Evolutionary conservation across 92 coral and sea anemone genomes (phyloP).

Genomic region (Pocillopora grandis): DNA sequence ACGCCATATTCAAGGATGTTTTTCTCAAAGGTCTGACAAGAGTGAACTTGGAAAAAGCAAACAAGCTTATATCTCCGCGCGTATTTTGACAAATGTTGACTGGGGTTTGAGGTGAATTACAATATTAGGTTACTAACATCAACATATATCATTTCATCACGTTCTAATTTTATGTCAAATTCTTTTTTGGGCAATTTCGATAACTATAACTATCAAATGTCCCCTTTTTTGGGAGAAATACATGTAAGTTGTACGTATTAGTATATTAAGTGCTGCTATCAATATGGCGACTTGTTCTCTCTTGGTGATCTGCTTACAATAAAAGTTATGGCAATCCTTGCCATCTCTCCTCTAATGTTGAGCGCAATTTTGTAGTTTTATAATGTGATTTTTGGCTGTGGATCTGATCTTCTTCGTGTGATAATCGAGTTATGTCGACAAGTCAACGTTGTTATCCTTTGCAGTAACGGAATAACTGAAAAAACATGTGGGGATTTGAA

Average conservation of each 20-base stretch:
- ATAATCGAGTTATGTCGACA: background rate
- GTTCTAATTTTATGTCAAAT: background rate
- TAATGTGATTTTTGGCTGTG: background rate
- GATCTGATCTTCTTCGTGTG: slow-evolving; percentile 8
- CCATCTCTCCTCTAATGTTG: background rate
- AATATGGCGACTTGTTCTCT: background rate
- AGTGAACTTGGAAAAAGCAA: no score
- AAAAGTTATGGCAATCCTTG: background rate
- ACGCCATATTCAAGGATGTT: no score
- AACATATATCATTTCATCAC: slow-evolving; percentile 16
- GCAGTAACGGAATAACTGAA: slow-evolving; percentile 25
- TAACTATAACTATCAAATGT: background rate
- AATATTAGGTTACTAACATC: slow-evolving; percentile 1
- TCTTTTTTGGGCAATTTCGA: background rate
- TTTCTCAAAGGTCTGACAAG: no score
- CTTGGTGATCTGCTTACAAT: background rate
- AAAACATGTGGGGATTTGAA: slow-evolving; percentile 14
- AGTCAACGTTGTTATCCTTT: slow-evolving; percentile 17
- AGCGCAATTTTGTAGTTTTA: background rate
- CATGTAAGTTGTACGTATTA: no score
- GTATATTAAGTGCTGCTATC: background rate
- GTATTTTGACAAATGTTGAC: no score
- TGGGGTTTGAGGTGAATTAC: no score
- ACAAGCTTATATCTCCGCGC: no score
- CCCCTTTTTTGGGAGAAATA: background rate